Evolutionary conservation across 2,888 invertebrate genomes (phyloP).

Genomic region (Pilophorus perplexus): DNA sequence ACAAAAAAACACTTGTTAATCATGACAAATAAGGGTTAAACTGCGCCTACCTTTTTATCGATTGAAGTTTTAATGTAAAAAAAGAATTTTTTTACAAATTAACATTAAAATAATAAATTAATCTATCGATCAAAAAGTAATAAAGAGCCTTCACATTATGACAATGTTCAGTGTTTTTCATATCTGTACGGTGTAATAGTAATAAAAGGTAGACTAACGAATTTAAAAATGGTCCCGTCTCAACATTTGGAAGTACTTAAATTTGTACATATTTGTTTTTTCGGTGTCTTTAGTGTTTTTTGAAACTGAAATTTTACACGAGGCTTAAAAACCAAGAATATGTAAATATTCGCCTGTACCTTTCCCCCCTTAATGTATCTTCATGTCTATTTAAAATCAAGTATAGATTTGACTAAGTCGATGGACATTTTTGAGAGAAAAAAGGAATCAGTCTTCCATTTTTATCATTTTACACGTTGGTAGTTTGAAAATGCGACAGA

Average conservation of each 20-base stretch:
- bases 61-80: slow-evolving; percentile 27
- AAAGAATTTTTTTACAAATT: slow-evolving; percentile 35
- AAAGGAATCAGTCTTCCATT: slow-evolving; percentile 39
- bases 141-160: slow-evolving; percentile 31
- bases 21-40: slow-evolving; percentile 46
- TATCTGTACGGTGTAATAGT: slow-evolving; percentile 39
- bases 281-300: slow-evolving; percentile 28
- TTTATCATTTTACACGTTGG: slow-evolving; percentile 34
- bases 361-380: slow-evolving; percentile 11
- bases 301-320: slow-evolving; percentile 2
- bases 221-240: too few relatives aligned
- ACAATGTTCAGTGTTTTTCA: slow-evolving; percentile 31
- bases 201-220: too few relatives aligned
- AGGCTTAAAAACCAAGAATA: slow-evolving; percentile 18
- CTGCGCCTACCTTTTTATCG: slow-evolving; percentile 45
- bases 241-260: slow-evolving; percentile 20
- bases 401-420: slow-evolving; percentile 27
- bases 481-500: slow-evolving; percentile 33
- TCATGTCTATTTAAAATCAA: slow-evolving; percentile 27
- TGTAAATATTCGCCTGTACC: slow-evolving; percentile 26
- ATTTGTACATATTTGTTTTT: slow-evolving; percentile 32
- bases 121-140: slow-evolving; percentile 22
- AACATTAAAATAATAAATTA: slow-evolving; percentile 16
- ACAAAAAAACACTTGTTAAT: slow-evolving; percentile 45
- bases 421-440: too few relatives aligned